These are phyloP conservation scores for Phortica okadai DNA, from an alignment of 2,888 invertebrate species.

Conservation along the genomic window DNA sequence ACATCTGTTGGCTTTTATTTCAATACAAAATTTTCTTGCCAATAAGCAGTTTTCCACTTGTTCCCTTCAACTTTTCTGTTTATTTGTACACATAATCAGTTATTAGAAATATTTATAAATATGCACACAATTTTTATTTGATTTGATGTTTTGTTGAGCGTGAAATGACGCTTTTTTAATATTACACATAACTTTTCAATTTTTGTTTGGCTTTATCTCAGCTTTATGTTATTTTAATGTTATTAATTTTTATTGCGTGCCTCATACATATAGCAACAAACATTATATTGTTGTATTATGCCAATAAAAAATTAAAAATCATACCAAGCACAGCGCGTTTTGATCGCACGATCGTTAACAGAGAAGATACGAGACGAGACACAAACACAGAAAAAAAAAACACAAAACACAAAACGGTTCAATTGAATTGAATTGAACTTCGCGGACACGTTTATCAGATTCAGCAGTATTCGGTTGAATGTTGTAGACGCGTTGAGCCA, in stretches of 20 bases:
- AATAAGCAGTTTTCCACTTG: neutral
- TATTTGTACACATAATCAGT: slow-evolving; percentile 17
- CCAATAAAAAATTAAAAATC: neutral
- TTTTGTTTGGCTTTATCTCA: slow-evolving; percentile 45
- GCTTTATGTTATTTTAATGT: slow-evolving; percentile 32
- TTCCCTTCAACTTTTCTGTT: slow-evolving; percentile 19
- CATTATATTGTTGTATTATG: neutral
- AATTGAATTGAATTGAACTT: slow-evolving; percentile 33
- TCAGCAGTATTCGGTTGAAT: slow-evolving; percentile 71
- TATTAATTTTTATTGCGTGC: neutral
- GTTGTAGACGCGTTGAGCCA: slow-evolving; percentile 41
- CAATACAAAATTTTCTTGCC: slow-evolving; percentile 26
- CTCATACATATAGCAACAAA: slow-evolving; percentile 8
- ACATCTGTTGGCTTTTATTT: too few species aligned
- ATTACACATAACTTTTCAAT: neutral
- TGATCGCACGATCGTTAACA: neutral
- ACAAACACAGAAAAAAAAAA: neutral
- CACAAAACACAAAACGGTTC: neutral
- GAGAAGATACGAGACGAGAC: neutral
- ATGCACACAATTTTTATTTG: slow-evolving; percentile 1
- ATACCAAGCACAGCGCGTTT: slow-evolving; percentile 3
- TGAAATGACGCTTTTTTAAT: slow-evolving; percentile 13
- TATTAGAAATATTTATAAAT: neutral
- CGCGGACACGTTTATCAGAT: slow-evolving; percentile 63
- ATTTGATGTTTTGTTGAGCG: slow-evolving; percentile 38